Conservation (phyloP, 1,140 invertebrate species). For the Coboldia fuscipes region DNA sequence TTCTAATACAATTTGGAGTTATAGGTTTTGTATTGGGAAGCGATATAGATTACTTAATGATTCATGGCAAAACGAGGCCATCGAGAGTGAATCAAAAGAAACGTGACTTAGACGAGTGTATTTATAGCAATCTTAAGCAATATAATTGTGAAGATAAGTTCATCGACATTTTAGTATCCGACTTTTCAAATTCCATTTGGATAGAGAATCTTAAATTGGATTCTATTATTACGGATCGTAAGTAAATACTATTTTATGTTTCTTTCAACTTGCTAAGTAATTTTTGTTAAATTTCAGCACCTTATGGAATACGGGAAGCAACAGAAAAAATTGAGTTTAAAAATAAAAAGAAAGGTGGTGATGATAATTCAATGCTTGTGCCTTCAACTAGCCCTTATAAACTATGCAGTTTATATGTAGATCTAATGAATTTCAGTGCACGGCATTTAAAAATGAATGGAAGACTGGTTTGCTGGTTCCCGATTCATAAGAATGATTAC, state of each 20-base stretch:
- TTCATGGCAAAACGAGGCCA: slow-evolving; percentile 69
- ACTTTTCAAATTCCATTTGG: slow-evolving; percentile 72
- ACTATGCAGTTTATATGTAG: slow-evolving; percentile 55
- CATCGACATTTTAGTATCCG: slow-evolving; percentile 73
- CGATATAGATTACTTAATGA: slow-evolving; percentile 84
- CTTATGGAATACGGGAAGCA: slow-evolving; percentile 86
- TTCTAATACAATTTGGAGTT: slow-evolving; percentile 4
- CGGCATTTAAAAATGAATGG: slow-evolving; percentile 52
- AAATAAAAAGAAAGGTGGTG: slow-evolving; percentile 26
- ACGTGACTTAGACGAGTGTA: slow-evolving; percentile 63
- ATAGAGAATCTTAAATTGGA: slow-evolving; percentile 45
- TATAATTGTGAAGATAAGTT: slow-evolving; percentile 57
- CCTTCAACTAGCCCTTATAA: slow-evolving; percentile 77
- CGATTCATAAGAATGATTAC: slow-evolving; percentile 61
- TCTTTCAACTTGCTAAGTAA: neutral
- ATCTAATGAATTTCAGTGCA: slow-evolving; percentile 65
- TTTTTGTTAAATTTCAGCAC: slow-evolving; percentile 34
- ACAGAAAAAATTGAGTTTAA: slow-evolving; percentile 62
- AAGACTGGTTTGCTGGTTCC: slow-evolving; percentile 80
- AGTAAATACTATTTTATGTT: slow-evolving; percentile 21
- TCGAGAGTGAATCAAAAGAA: slow-evolving; percentile 51
- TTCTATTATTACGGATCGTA: slow-evolving; percentile 87
- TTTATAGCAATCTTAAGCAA: slow-evolving; percentile 65
- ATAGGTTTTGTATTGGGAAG: slow-evolving; percentile 61
- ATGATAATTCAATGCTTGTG: slow-evolving; percentile 9